A percentile compares a stretch with the other conserved stretches of the same genome.
phyloP scores from a whole-genome alignment of 1,140 invertebrate genomes.

The Macrosteles quadrilineatus region DNA sequence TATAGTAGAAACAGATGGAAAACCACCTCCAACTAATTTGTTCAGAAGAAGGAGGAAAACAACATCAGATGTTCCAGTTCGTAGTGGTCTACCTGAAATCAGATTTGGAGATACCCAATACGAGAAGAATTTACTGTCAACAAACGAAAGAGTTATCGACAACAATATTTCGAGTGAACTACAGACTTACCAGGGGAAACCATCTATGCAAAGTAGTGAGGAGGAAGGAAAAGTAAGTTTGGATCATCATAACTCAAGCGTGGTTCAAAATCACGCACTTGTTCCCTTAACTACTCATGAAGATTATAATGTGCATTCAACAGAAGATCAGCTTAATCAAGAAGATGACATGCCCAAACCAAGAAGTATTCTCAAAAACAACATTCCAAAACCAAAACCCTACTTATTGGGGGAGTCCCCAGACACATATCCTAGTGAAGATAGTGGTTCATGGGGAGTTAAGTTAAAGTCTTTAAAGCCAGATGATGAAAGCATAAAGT shows the following conservation, averaged over 20 bases:
- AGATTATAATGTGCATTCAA: too few species aligned
- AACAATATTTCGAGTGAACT: neutral
- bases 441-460: constrained; percentile 52
- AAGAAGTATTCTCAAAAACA: constrained; percentile 70
- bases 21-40: constrained; percentile 77
- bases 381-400: constrained; percentile 66
- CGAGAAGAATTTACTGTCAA: constrained; percentile 51
- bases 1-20: constrained; percentile 83
- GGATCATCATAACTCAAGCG: too few species aligned
- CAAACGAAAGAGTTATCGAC: constrained; percentile 36
- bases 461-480: constrained; percentile 48
- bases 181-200: neutral
- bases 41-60: constrained; percentile 58
- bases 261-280: too few species aligned
- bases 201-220: neutral
- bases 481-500: constrained; percentile 34
- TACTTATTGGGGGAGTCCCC: constrained; percentile 62
- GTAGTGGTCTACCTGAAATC: constrained; percentile 50
- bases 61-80: constrained; percentile 44
- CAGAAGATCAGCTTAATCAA: too few species aligned
- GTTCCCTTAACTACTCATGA: too few species aligned
- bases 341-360: constrained; percentile 56
- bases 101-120: constrained; percentile 57
- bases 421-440: constrained; percentile 53
- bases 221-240: neutral